Evolutionary conservation across 2,888 invertebrate species (phyloP), one percentile per base, ranked within the genome.

Genomic region (Tipula confusa): DNA sequence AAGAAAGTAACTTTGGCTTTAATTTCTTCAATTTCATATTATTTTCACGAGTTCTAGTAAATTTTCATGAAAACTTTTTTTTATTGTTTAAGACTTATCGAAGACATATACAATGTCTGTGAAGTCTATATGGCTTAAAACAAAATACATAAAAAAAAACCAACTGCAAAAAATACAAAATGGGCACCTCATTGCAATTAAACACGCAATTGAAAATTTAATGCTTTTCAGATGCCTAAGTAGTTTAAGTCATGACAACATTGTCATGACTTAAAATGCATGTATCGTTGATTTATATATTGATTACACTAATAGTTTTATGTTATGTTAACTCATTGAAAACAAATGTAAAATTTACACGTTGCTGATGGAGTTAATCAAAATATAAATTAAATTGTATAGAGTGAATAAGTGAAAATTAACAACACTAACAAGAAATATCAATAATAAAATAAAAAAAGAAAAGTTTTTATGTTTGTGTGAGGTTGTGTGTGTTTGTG

Each of bases 121-220:
- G 7, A 43, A n/a, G n/a, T n/a, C n/a, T 15, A 43, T 43, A 43
- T 43, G 15, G 43, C 43, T 64, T 24, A 24, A 64, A 64, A 64
- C 24, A 64, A 64, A 64, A 43, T 9, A 15, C n/a, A n/a, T n/a
- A 43, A 64, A 64, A 64, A 43, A 1, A 13, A n/a, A 43, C n/a
- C 13, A n/a, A 18, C 24, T 24, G 24, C 24, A 24, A 24, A 24
- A 2, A 24, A 64, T 64, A 64, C 64, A 64, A 64, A 64, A 64
- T 9, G 64, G 64, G 64, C 64, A 64, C 64, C 64, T 64, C 24
- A 64, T 64, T 64, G 64, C 64, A 64, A 64, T 18, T 64, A 2
- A 64, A 64, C 64, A 64, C 24, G 64, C 64, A 64, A 64, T 24
- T 64, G 24, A 64, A 64, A 64, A 64, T 64, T 64, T 64, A 64